These are phyloP conservation scores for Palythoa grandiflora DNA, from an alignment of 92 coral and sea anemone genomes.

Conservation along the genomic window DNA sequence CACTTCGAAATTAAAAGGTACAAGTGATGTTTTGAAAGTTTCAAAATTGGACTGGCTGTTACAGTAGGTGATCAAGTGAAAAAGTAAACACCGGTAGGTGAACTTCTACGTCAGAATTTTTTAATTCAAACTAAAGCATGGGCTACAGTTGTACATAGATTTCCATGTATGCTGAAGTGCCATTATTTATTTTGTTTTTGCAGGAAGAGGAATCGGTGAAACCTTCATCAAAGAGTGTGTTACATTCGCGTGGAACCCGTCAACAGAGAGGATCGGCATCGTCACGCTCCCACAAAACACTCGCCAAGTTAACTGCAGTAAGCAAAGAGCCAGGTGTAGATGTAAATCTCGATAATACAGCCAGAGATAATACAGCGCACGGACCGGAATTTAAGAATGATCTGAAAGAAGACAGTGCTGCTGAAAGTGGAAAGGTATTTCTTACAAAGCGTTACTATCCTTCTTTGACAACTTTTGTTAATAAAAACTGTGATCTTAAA, in stretches of 20 bases:
- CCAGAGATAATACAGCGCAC: neutral
- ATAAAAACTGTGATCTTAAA: too few species aligned
- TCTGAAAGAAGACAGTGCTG: conserved; percentile 14
- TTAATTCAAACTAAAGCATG: too few species aligned
- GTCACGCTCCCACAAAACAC: conserved; percentile 30
- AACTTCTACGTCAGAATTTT: too few species aligned
- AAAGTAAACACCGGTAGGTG: too few species aligned
- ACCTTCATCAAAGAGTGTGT: conserved; percentile 27
- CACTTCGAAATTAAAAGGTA: too few species aligned
- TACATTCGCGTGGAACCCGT: conserved; percentile 35
- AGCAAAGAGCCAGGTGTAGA: conserved; percentile 9
- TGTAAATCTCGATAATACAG: neutral
- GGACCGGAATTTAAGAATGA: neutral
- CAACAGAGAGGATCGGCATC: conserved; percentile 42
- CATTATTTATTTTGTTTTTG: neutral
- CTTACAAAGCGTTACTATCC: neutral
- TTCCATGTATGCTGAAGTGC: neutral
- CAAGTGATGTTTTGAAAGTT: too few species aligned
- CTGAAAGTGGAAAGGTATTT: conserved; percentile 34
- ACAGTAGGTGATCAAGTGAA: too few species aligned
- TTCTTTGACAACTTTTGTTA: too few species aligned
- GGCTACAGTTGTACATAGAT: too few species aligned
- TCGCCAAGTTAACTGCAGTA: conserved; percentile 9
- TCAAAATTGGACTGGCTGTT: too few species aligned
- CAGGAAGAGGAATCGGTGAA: conserved; percentile 37